Base-by-base conservation (phyloP, 2,888 invertebrate species). In the Synanthedon vespiformis region DNA sequence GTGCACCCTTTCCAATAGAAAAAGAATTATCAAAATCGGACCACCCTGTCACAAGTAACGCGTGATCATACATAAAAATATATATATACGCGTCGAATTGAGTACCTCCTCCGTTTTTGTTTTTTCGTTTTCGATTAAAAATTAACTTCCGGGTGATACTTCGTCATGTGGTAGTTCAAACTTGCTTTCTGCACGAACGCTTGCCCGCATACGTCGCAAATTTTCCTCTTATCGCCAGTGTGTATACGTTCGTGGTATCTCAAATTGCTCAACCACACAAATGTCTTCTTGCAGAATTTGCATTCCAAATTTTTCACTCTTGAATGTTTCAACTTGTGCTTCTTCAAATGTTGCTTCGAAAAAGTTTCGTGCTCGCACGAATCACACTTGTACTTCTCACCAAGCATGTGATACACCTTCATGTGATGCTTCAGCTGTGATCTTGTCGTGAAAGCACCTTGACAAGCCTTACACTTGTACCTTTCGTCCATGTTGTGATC, bases 131-230 rank as follows among this genome's bases (percentile, higher is more conserved):
- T n/a, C n/a, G n/a, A n/a, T 27, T 63, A 81, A 62, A 68, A 84
- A 41, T 74, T 73, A 1, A 81, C 80, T 13, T 68, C 77, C 0
- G 86, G 84, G 55, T 86, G 85, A 51, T 84, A 76, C 47, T 82
- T 87, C 0, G 72, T 61, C 85, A 85, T 84, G 41, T 86, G 84
- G 56, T 82, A 85, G 56, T 85, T 85, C 55, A 83, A 58, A 54
- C 85, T 85, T 0, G 85, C 80, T 57, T 85, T 85, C 57, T 86
- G 84, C 0, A 84, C 84, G 54, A 86, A 88, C 41, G 83, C 80
- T 54, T 86, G 80, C 0, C 80, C 74, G 50, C 86, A 86, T 0
- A 70, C 68, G 1, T 56, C 59, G 55, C 86, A 86, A 0, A 79
- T 71, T 53, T 84, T 81, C 56, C 76, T 62, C 47, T 74, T 64